Base-by-base conservation (phyloP, 1,140 invertebrate genomes). In the Heliconius eleuchia region DNA sequence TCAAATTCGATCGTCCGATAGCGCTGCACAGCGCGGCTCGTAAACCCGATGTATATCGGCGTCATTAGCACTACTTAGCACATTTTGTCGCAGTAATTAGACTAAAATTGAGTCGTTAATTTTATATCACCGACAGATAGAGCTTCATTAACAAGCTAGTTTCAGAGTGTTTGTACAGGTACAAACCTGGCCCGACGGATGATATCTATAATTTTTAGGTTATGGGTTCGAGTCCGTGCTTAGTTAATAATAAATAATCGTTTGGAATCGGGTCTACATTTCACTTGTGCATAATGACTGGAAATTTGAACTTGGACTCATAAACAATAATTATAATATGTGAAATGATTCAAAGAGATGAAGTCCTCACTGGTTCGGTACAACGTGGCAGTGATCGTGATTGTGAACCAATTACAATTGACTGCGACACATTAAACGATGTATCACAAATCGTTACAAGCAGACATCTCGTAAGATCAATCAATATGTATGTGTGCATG, bases 61-160 rank as follows among this genome's bases (percentile, higher is more conserved):
- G 23, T 27, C 60, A 66, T 66, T 66, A 66, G 60, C 60, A 30
- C 60, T 66, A 16, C 60, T 66, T 66, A 66, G 60, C 60, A 66
- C 60, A 66, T 66, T 57, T 66, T 66, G 60, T 66, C n/a, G 60
- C n/a, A 66, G 60, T 66, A 30, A 66, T 66, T 66, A 66, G 23
- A 66, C 11, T 13, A 66, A 66, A 66, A 16, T 57, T 66, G 23
- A 66, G 60, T 66, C 60, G 60, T 66, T 66, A 0, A 6, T 27
- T 66, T 66, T 66, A 66, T 13, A 66, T 66, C 9, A 30, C 7
- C 60, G 60, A 66, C 60, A 66, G 60, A 66, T 27, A 66, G 23
- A 13, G 60, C n/a, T 66, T 66, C 60, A 66, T 66, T 66, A 66
- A 27, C 23, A 66, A 66, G 9, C 60, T 27, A 66, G 57, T 27